Evolutionary conservation across 2,888 invertebrate species (phyloP).

Genomic region (Caenorhabditis zanzibari): DNA sequence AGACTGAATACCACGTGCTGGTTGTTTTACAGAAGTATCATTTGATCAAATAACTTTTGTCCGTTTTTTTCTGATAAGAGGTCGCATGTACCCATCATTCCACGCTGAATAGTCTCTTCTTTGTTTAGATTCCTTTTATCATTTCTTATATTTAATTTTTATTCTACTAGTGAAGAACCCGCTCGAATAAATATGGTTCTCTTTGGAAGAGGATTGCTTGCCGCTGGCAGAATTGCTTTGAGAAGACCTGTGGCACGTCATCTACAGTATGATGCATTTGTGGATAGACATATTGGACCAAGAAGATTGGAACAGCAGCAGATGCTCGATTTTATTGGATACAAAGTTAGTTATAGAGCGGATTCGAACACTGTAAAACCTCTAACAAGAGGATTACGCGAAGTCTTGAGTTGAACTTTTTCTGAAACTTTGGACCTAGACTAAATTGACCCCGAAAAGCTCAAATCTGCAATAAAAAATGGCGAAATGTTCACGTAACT

Average conservation of each 20-base stretch:
- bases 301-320: slow-evolving; percentile 81
- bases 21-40: slow-evolving; percentile 34
- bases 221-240: slow-evolving; percentile 40
- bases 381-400: no score
- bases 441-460: no score
- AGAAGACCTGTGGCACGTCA: slow-evolving; percentile 34
- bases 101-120: background rate
- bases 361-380: no score
- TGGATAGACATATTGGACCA: slow-evolving; percentile 81
- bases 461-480: no score
- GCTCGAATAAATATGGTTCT: slow-evolving; percentile 40
- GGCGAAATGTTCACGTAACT: no score
- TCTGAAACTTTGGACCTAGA: no score
- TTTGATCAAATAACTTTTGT: slow-evolving; percentile 37
- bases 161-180: slow-evolving; percentile 41
- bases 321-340: slow-evolving; percentile 82
- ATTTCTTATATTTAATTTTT: slow-evolving; percentile 8
- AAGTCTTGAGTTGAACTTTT: no score
- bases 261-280: slow-evolving; percentile 74
- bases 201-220: slow-evolving; percentile 56
- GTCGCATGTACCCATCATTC: slow-evolving; percentile 40
- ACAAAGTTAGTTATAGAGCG: slow-evolving; percentile 71
- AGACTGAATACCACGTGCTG: slow-evolving; percentile 36
- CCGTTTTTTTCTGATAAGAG: slow-evolving; percentile 46
- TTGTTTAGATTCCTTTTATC: background rate